Conservation (phyloP, 2,113 vertebrate genomes). For the Cisticola juncidis region DNA sequence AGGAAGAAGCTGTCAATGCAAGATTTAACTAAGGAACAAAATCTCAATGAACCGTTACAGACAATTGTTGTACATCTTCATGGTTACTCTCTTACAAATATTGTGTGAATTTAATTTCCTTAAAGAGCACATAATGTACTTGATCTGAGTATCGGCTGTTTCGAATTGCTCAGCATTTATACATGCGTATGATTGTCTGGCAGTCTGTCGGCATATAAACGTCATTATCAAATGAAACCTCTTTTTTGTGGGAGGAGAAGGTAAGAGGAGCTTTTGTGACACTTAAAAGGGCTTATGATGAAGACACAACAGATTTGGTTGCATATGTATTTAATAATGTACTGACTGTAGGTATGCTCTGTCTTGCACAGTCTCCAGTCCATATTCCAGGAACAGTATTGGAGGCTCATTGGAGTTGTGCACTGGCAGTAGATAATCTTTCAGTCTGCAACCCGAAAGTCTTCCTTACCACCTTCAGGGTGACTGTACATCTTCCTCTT, state of each 20-base stretch:
- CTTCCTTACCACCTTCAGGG: background rate
- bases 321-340: background rate
- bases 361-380: background rate
- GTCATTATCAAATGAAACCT: background rate
- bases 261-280: background rate
- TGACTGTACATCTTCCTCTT: background rate
- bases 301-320: background rate
- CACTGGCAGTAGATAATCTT: background rate
- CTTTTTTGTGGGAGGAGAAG: background rate
- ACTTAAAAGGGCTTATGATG: background rate
- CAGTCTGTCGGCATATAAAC: background rate
- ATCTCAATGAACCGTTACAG: background rate
- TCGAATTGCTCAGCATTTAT: background rate
- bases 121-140: background rate
- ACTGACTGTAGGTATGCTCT: rapidly evolving
- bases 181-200: rapidly evolving
- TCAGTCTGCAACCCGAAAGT: background rate
- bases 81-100: background rate
- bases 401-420: rapidly evolving
- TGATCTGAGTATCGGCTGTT: background rate
- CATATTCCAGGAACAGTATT: background rate
- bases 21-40: background rate
- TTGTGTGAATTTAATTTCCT: background rate
- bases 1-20: background rate
- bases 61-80: background rate